phyloP scores from a whole-genome alignment of 2,888 invertebrate species.

The Hemithea aestivaria region DNA sequence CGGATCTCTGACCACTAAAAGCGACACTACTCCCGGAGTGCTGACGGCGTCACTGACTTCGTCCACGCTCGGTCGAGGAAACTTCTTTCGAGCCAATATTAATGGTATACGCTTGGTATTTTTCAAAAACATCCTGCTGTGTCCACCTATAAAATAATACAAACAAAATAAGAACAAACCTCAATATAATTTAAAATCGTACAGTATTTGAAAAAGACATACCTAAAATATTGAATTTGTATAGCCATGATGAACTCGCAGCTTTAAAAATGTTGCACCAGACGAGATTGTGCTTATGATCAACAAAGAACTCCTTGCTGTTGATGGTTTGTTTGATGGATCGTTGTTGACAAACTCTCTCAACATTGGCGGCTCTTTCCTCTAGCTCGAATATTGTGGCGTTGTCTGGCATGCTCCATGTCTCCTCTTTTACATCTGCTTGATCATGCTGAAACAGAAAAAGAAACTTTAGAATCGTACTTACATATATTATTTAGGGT shows the following conservation, averaged over 20 bases:
- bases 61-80: constrained; percentile 82
- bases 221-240: constrained; percentile 87
- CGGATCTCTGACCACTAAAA: constrained; percentile 85
- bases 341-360: constrained; percentile 68
- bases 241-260: constrained; percentile 89
- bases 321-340: constrained; percentile 74
- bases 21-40: constrained; percentile 81
- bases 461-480: background rate
- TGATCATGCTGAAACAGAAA: constrained; percentile 60
- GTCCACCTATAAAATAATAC: constrained; percentile 77
- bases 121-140: constrained; percentile 79
- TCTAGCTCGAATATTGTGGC: constrained; percentile 68
- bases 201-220: too few species aligned
- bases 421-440: constrained; percentile 44
- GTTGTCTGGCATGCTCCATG: constrained; percentile 62
- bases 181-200: too few species aligned
- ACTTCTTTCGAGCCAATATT: constrained; percentile 83
- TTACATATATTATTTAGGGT: too few species aligned
- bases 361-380: constrained; percentile 62
- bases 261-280: constrained; percentile 89
- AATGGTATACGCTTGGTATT: constrained; percentile 81
- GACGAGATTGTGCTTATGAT: constrained; percentile 81
- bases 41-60: constrained; percentile 80
- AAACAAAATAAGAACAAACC: too few species aligned
- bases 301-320: constrained; percentile 87